Conservation (phyloP, 2,797 vertebrate genomes). For the Peromyscus melanophrys region DNA sequence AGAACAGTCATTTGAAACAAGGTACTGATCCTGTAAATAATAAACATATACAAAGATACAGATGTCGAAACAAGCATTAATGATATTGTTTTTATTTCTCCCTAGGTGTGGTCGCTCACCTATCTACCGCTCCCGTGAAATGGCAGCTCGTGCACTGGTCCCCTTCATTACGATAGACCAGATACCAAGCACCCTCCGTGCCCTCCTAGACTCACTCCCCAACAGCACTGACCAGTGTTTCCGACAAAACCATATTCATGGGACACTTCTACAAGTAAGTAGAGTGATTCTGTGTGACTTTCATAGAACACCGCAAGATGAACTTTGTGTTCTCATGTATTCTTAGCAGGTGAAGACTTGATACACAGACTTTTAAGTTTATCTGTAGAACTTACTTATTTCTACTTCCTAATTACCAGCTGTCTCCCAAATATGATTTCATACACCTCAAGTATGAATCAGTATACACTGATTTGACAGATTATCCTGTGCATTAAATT, state of each 20-base stretch:
- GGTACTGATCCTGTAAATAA: neutral
- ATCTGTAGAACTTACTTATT: neutral
- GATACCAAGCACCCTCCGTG: constrained; percentile 89
- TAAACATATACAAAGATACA: neutral
- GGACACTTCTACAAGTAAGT: constrained; percentile 95
- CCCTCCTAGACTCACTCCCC: constrained; percentile 93
- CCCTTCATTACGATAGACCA: constrained; percentile 94
- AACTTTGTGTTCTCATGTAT: neutral
- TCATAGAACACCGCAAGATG: neutral
- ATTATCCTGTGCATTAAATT: constrained; percentile 24
- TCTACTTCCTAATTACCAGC: neutral
- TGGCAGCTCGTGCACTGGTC: constrained; percentile 96
- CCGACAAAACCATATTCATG: constrained; percentile 95
- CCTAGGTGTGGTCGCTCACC: constrained; percentile 94
- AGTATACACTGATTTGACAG: constrained; percentile 12
- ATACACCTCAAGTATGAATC: neutral
- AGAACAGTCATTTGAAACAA: constrained; percentile 33
- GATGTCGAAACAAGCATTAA: neutral
- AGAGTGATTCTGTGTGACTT: constrained; percentile 1
- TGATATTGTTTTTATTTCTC: constrained; percentile 43
- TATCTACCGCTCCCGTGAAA: constrained; percentile 95
- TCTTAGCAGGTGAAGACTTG: constrained; percentile 1
- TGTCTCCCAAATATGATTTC: neutral
- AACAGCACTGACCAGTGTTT: constrained; percentile 82
- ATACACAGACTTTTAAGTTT: neutral